phyloP scores from a whole-genome alignment of 2,113 vertebrate genomes.

The Hassar affinis region DNA sequence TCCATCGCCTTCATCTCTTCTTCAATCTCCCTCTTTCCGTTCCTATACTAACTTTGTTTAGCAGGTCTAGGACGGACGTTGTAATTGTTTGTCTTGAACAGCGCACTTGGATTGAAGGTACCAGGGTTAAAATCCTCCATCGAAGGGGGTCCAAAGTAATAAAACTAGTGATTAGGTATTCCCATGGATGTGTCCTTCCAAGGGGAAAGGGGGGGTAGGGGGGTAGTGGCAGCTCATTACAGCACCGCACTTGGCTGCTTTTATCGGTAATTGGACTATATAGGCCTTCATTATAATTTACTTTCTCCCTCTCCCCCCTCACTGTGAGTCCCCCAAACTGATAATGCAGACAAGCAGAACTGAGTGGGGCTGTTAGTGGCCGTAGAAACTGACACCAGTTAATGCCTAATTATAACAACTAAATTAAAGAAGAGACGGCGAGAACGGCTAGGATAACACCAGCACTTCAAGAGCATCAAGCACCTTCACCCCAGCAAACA shows the following conservation, averaged over 20 bases:
- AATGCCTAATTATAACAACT: constrained; percentile 99
- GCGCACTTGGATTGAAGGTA: constrained; percentile 66
- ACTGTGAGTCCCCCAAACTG: constrained; percentile 82
- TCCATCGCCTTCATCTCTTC: constrained; percentile 65
- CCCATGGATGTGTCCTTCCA: constrained; percentile 74
- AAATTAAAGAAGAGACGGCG: constrained; percentile 96
- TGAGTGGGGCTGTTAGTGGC: constrained; percentile 97
- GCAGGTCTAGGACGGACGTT: constrained; percentile 41
- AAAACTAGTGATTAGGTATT: constrained; percentile 78
- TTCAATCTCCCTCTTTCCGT: constrained; percentile 50
- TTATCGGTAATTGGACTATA: constrained; percentile 99
- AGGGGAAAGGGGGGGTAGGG: constrained; percentile 71
- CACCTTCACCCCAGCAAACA: constrained; percentile 71
- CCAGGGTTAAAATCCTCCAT: constrained; percentile 67
- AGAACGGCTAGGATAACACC: constrained; percentile 82
- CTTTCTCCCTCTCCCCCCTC: constrained; percentile 74
- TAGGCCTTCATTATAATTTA: constrained; percentile 99
- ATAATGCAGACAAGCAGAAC: constrained; percentile 99
- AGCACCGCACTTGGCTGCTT: constrained; percentile 94
- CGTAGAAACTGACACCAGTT: constrained; percentile 96
- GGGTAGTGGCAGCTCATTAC: constrained; percentile 99
- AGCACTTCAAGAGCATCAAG: constrained; percentile 86
- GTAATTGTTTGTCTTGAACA: constrained; percentile 62
- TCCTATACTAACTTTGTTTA: constrained; percentile 60
- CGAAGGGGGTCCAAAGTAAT: constrained; percentile 74